Base-by-base conservation (phyloP, 2,797 vertebrate species). In the Sebastes steindachneri region DNA sequence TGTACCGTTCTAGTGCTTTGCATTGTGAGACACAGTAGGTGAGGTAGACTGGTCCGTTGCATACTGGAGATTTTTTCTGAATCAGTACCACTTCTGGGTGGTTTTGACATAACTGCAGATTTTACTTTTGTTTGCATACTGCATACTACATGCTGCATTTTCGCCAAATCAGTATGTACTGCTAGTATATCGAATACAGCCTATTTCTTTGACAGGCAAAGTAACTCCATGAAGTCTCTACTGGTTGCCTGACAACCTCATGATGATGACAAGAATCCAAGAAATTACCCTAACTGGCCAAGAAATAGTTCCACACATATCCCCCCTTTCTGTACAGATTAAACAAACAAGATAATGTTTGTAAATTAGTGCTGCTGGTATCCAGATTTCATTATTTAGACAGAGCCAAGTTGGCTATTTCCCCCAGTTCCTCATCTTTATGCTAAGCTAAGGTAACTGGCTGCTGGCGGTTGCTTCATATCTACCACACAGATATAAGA, bases 1-100 rank as follows among this genome's bases (percentile, higher is more conserved):
- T 17, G 45, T 48, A 19, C 1, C 15, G 6, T 45, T 45, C 15
- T 45, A 45, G 41, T 0, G 3, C 0, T 17, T 17, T 45, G 41
- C 41, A 17, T 17, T 45, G 41, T 45, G 15, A 17, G 41, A 45
- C 1, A 0, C 41, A 45, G 41, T 45, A 45, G 0, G 5, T 0
- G 14, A 17, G 41, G 15, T 45, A 45, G 41, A 45, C 15, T 45
- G 15, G 41, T 45, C 41, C 7, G 41, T 0, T 17, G 41, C 15
- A 15, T 17, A 45, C 41, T 17, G 6, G 41, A 45, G 41, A 45
- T 45, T 45, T 45, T 45, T 7, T 45, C 41, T 17, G 41, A 45
- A 45, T 45, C 1, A 3, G 41, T 45, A 1, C 15, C 0, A 45
- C 41, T 45, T 45, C 15, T 45, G 41, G 41, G 41, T 17, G 7